Evolutionary conservation across 2,888 invertebrate genomes (phyloP).

Genomic region (Eupeodes latifasciatus): DNA sequence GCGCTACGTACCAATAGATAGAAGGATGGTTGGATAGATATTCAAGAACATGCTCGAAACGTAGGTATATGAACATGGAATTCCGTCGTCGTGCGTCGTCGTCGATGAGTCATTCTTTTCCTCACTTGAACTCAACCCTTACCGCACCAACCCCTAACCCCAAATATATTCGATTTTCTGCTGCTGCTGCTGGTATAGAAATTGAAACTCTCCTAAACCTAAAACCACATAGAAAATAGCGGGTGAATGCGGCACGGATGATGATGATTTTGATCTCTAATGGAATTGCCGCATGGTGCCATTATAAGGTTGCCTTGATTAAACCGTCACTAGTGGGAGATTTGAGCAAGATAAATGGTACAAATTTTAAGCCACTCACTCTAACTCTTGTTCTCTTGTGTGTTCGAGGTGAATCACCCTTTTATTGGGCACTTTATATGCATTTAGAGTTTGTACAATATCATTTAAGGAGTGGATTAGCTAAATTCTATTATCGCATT

Average conservation of each 20-base stretch:
- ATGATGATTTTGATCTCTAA: conserved; percentile 54
- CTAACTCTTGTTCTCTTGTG: no score
- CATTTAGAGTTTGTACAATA: conserved; percentile 8
- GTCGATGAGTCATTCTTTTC: conserved; percentile 60
- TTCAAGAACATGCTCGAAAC: conserved; percentile 24
- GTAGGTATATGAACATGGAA: conserved; percentile 10
- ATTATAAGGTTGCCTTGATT: conserved; percentile 46
- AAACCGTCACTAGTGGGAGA: conserved; percentile 44
- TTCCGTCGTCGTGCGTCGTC: neutral
- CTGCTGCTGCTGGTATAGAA: neutral
- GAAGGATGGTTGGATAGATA: conserved; percentile 27
- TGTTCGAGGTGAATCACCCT: conserved; percentile 42
- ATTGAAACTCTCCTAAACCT: conserved; percentile 7
- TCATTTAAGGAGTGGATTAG: conserved; percentile 29
- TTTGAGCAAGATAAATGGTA: conserved; percentile 57
- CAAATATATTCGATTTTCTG: neutral
- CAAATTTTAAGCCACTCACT: conserved; percentile 37
- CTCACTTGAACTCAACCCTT: neutral
- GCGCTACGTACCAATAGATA: no score
- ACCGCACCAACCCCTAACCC: neutral
- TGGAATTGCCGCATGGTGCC: conserved; percentile 48
- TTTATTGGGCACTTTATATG: conserved; percentile 41
- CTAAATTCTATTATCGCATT: conserved; percentile 23
- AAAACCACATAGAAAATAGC: conserved; percentile 19
- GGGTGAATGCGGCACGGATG: conserved; percentile 22